Evolutionary conservation across 2,888 invertebrate species (phyloP), one percentile per base, ranked within the genome.

Genomic region (Rhodophaea formosa): DNA sequence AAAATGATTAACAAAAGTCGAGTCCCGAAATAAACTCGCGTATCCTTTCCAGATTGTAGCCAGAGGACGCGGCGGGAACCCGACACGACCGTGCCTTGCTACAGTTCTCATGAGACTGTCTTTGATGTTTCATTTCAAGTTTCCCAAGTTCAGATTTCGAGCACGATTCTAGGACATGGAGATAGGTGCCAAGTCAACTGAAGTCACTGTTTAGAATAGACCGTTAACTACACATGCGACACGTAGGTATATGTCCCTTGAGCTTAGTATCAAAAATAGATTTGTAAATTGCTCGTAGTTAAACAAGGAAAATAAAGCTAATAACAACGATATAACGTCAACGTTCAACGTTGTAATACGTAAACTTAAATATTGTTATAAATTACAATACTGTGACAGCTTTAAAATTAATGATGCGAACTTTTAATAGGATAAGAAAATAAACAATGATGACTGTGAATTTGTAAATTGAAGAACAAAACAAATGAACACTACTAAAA

Each of bases 21-120:
- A 59, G 60, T 79, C 82, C 77, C 69, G 75, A 87, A 89, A 89
- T 88, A 88, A 83, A 77, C 80, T 63, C 69, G 65, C 67, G 74
- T 76, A 82, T 81, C 82, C 79, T 83, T 80, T 77, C 64, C 69
- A 72, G 72, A 66, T 71, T 69, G 76, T 67, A 72, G 77, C 71
- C 71, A 71, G 68, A 65, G 64, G 65, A 70, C 69, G 66, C 35
- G 16, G n/a, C 16, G 51, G 12, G 51, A 51, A 51, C 51, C 62
- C 71, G 70, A 64, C 66, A 68, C 86, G 83, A 74, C 77, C 80
- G 80, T 66, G 66, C 69, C 66, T 68, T 63, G 61, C 76, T 74
- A 72, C 71, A 74, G 64, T 74, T 77, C 72, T 71, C 65, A 72
- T 70, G 68, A 77, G 67, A 87, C 89, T 88, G 81, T 66, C 72